Base-by-base conservation (phyloP, 2,888 invertebrate species). In the Gymnocheta viridis region DNA sequence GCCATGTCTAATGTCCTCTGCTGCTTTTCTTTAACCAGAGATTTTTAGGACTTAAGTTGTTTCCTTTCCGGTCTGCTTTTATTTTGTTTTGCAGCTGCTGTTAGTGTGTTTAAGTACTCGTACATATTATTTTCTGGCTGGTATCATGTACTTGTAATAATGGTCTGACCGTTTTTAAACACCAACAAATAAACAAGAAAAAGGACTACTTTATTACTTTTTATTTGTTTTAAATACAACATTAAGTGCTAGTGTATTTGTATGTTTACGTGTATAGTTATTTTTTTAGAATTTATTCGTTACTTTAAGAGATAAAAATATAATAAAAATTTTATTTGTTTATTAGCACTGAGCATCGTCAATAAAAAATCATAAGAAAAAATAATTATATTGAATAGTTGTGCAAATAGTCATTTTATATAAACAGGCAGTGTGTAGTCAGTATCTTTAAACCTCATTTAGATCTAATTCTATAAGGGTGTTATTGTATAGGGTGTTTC, bases 41-140 rank as follows among this genome's bases (percentile, higher is more conserved):
- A 66, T 72, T 66, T 79, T 66, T 47, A 64, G 51, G 79, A 64
- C 54, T 64, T 79, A 64, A 79, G 64, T 72, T 72, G 51, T 60
- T 73, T 58, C 27, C 44, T 47, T 32, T 70, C 19, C 49, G 27
- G 24, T 69, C 5, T 27, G 32, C 19, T 5, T 47, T 58, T 51
- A 5, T 51, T 14, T 72, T n/a, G 4, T 56, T 62, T 60, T 19
- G 29, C 27, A 47, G 54, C n/a, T 56, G 22, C 19, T 27, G 19
- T 38, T 32, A 2, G 17, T 29, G 19, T 12, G 10, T 24, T 70
- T n/a, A 22, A 47, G 4, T 19, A n/a, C n/a, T n/a, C n/a, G n/a
- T n/a, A n/a, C n/a, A n/a, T n/a, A 29, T 41, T 19, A 7, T 56
- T 67, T 35, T 67, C 2, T 27, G 24, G n/a, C 35, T 58, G 38